Evolutionary conservation across 2,888 invertebrate genomes (phyloP).

Genomic region (Cryptophagus acutangulus): DNA sequence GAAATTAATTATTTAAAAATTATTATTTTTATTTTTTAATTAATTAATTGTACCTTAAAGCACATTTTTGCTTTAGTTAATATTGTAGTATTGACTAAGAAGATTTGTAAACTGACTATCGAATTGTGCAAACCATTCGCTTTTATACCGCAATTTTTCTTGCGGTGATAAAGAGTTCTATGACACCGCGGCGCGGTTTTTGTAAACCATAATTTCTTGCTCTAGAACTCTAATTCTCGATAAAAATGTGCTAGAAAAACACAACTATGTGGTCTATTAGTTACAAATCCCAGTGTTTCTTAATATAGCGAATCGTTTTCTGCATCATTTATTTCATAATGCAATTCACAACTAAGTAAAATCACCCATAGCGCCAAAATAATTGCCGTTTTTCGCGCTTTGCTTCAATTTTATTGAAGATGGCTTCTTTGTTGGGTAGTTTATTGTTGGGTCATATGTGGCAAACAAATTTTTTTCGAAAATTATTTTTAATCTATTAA

Average conservation of each 20-base stretch:
- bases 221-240: slow-evolving; percentile 24
- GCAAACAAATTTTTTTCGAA: too few species aligned
- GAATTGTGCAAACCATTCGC: slow-evolving; percentile 26
- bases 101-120: too few species aligned
- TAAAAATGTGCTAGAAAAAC: neutral
- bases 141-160: slow-evolving; percentile 33
- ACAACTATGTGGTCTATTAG: neutral
- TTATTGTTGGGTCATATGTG: too few species aligned
- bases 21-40: too few species aligned
- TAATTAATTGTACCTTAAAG: slow-evolving; percentile 27
- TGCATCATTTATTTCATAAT: slow-evolving; percentile 1
- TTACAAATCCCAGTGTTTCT: neutral
- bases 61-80: slow-evolving; percentile 26
- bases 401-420: too few species aligned
- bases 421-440: too few species aligned
- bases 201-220: slow-evolving; percentile 25
- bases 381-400: too few species aligned
- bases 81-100: slow-evolving; percentile 29
- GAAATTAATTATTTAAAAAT: too few species aligned
- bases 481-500: too few species aligned
- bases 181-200: slow-evolving; percentile 25
- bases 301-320: neutral
- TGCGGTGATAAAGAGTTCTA: slow-evolving; percentile 30
- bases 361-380: too few species aligned
- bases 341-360: too few species aligned